A percentile compares a stretch with the other conserved stretches of the same genome.
These are phyloP conservation scores for Lamellibrachia satsuma DNA, from an alignment of 2,888 invertebrate genomes.

Conservation along the genomic window DNA sequence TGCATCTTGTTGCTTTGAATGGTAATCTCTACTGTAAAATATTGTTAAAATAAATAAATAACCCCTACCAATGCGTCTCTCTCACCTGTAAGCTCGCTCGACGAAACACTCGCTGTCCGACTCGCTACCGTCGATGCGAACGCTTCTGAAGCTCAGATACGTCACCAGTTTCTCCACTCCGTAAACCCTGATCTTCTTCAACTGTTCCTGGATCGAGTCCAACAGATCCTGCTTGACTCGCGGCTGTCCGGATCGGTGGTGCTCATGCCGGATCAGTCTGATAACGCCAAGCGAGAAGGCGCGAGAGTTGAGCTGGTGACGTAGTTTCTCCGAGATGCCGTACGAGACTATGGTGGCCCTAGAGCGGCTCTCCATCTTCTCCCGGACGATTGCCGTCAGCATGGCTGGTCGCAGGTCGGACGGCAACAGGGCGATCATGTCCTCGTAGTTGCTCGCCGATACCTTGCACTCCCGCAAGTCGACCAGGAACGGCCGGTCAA, in stretches of 20 bases:
- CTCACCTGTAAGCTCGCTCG: slow-evolving; percentile 32
- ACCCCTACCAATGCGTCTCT: not conserved
- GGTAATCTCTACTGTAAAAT: no score
- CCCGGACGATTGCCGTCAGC: slow-evolving; percentile 42
- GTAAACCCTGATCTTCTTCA: slow-evolving; percentile 42
- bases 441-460: slow-evolving; percentile 38
- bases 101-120: slow-evolving; percentile 45
- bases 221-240: slow-evolving; percentile 37
- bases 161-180: slow-evolving; percentile 45
- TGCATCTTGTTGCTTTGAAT: no score
- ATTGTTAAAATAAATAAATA: not conserved
- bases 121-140: slow-evolving; percentile 41
- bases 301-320: slow-evolving; percentile 42
- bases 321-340: slow-evolving; percentile 43
- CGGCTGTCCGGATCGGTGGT: slow-evolving; percentile 39
- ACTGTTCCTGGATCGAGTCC: slow-evolving; percentile 39
- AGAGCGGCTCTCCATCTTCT: slow-evolving; percentile 42
- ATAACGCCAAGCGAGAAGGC: slow-evolving; percentile 43
- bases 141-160: slow-evolving; percentile 38
- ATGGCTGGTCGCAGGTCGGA: slow-evolving; percentile 40
- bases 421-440: slow-evolving; percentile 42
- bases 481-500: slow-evolving; percentile 44
- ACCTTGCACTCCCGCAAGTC: slow-evolving; percentile 45
- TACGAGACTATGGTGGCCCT: slow-evolving; percentile 34
- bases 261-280: slow-evolving; percentile 44